Percentiles rank a stretch among this genome's conserved stretches.
Evolutionary conservation across 2,888 invertebrate genomes (phyloP).

Genomic region (Cyclophora punctaria): DNA sequence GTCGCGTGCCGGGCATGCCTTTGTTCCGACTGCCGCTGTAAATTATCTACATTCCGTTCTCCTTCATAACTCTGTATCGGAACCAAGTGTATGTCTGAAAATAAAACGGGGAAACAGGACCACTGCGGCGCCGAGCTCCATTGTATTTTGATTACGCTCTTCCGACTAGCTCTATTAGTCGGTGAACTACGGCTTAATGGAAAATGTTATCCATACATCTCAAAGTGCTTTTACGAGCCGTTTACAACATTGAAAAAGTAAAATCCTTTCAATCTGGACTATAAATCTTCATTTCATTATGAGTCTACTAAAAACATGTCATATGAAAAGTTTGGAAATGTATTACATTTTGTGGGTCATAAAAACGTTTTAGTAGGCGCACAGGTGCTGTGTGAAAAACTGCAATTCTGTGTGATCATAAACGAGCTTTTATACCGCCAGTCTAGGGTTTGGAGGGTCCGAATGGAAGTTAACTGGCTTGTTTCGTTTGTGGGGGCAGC

Average conservation of each 20-base stretch:
- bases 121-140: constrained; percentile 18
- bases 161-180: constrained; percentile 5
- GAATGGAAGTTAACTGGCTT: constrained; percentile 24
- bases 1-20: constrained; percentile 48
- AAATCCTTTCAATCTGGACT: constrained; percentile 1
- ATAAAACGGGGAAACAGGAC: constrained; percentile 24
- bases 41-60: constrained; percentile 56
- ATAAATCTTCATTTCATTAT: constrained; percentile 15
- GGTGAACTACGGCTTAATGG: background rate
- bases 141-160: constrained; percentile 15
- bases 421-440: constrained; percentile 39
- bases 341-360: constrained; percentile 45
- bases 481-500: constrained; percentile 15
- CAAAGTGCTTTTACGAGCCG: constrained; percentile 1
- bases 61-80: constrained; percentile 53
- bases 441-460: constrained; percentile 21
- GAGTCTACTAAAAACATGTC: constrained; percentile 12
- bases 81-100: constrained; percentile 26
- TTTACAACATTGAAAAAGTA: background rate
- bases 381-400: constrained; percentile 57
- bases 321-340: constrained; percentile 33
- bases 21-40: constrained; percentile 49
- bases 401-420: constrained; percentile 45
- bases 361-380: constrained; percentile 57
- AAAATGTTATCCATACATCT: background rate